phyloP scores from a whole-genome alignment of 2,888 invertebrate genomes.

The Xylophagus ater region DNA sequence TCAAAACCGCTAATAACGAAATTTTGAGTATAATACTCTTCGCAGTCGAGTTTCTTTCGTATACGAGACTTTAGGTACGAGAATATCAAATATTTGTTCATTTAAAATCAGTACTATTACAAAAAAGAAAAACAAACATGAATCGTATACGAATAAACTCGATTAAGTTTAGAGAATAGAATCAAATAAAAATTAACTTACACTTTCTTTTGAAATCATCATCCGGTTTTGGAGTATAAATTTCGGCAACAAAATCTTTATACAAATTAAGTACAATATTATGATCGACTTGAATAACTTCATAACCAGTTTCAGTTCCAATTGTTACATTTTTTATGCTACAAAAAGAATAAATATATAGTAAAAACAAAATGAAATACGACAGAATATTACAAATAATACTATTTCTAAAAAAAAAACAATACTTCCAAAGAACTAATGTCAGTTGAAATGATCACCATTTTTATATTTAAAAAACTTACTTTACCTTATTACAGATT shows the following conservation, averaged over 20 bases:
- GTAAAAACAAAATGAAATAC: too few relatives aligned
- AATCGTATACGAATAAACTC: neutral
- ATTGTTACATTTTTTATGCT: conserved; percentile 36
- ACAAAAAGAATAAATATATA: conserved; percentile 11
- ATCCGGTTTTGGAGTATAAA: conserved; percentile 31
- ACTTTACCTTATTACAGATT: conserved; percentile 28
- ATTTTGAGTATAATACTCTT: too few relatives aligned
- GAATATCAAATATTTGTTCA: too few relatives aligned
- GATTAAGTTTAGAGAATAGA: neutral
- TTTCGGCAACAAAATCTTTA: conserved; percentile 33
- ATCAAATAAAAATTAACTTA: conserved; percentile 25
- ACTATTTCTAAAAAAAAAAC: too few relatives aligned
- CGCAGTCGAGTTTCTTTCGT: too few relatives aligned
- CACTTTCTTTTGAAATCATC: conserved; percentile 40
- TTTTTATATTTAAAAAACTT: neutral
- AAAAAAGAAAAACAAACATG: conserved; percentile 3
- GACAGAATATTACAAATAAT: too few relatives aligned
- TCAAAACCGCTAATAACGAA: too few relatives aligned
- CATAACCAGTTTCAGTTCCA: conserved; percentile 34
- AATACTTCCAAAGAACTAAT: too few relatives aligned
- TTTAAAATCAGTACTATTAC: conserved; percentile 5
- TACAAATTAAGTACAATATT: conserved; percentile 30
- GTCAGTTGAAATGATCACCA: too few relatives aligned
- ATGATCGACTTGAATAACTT: conserved; percentile 35
- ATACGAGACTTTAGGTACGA: too few relatives aligned